Percentiles rank a stretch among this genome's conserved stretches.
Evolutionary conservation across 2,888 invertebrate species (phyloP).

Genomic region (Limnephilus auricula): DNA sequence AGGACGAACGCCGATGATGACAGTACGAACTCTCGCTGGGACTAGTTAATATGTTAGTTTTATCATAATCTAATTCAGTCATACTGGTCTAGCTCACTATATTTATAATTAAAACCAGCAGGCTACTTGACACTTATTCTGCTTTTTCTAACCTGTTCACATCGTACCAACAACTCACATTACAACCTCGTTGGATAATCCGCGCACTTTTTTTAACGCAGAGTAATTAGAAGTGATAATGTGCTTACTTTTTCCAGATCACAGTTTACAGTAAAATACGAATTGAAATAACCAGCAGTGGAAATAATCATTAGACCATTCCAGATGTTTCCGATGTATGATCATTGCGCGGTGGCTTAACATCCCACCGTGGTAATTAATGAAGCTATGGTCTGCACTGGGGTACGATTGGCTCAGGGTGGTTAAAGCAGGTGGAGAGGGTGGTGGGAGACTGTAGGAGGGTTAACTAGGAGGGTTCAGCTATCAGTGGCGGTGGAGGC

Average conservation of each 20-base stretch:
- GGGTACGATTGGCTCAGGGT: slow-evolving; percentile 15
- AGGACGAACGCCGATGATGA: no score
- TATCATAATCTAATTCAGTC: neutral
- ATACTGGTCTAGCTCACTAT: neutral
- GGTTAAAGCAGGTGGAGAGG: neutral
- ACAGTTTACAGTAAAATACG: neutral
- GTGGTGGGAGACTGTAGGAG: neutral
- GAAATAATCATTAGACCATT: neutral
- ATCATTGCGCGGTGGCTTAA: slow-evolving; percentile 31
- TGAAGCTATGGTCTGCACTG: slow-evolving; percentile 27
- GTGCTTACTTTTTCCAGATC: neutral
- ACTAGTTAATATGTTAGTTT: neutral
- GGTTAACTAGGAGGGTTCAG: neutral
- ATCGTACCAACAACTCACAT: neutral
- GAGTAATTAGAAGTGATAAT: neutral
- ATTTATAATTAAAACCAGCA: neutral
- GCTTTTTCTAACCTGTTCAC: neutral
- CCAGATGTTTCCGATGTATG: slow-evolving; percentile 28
- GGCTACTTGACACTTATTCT: neutral
- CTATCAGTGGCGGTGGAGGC: slow-evolving; percentile 19
- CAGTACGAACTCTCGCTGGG: no score
- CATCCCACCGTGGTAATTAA: slow-evolving; percentile 34
- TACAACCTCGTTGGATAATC: neutral
- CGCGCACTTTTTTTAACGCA: neutral
- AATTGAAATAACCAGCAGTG: neutral